Evolutionary conservation across 1,140 invertebrate genomes (phyloP).

Genomic region (Magallana gigas): DNA sequence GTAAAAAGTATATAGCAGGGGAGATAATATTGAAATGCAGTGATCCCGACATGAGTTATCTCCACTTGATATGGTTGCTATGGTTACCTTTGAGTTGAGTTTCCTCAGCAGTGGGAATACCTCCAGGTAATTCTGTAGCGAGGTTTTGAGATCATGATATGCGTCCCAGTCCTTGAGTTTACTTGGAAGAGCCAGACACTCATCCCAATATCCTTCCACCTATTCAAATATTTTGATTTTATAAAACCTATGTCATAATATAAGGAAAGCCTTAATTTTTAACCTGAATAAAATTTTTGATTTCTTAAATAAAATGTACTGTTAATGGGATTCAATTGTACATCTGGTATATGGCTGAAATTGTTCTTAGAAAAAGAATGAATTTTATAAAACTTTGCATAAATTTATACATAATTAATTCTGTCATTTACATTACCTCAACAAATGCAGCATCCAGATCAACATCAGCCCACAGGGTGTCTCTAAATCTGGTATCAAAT

Average conservation of each 20-base stretch:
- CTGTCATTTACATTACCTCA: constrained; percentile 67
- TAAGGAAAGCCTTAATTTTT: too few relatives aligned
- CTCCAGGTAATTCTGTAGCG: constrained; percentile 76
- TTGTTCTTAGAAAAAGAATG: neutral
- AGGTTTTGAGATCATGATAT: constrained; percentile 76
- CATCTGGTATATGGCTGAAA: neutral
- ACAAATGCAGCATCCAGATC: constrained; percentile 73
- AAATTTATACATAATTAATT: too few relatives aligned
- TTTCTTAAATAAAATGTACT: too few relatives aligned
- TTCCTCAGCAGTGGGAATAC: constrained; percentile 77
- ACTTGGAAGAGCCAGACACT: constrained; percentile 77
- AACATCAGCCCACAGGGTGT: constrained; percentile 79
- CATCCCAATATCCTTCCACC: constrained; percentile 79
- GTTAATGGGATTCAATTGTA: neutral
- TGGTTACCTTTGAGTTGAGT: constrained; percentile 75
- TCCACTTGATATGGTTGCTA: neutral
- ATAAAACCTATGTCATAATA: too few relatives aligned
- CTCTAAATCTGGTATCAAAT: constrained; percentile 78
- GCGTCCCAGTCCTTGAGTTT: constrained; percentile 79
- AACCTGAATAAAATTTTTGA: too few relatives aligned
- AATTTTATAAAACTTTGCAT: too few relatives aligned
- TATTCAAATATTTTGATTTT: constrained; percentile 40
- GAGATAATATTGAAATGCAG: neutral
- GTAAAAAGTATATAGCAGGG: neutral
- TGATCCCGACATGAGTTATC: neutral